Conservation (phyloP, 92 coral and sea anemone genomes). For the Heteractis magnifica region DNA sequence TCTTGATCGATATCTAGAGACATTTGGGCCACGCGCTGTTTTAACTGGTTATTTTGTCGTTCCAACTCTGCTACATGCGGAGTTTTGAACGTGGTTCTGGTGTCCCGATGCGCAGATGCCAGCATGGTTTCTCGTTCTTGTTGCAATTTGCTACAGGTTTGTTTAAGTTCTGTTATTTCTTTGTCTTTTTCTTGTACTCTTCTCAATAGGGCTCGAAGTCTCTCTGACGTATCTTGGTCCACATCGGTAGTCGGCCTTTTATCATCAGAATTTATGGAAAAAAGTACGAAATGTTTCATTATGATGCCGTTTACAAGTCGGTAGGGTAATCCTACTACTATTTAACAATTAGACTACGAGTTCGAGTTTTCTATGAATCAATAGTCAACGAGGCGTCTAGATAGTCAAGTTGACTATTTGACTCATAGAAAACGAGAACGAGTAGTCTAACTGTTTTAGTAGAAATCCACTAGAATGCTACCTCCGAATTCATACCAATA, state of each 20-base stretch:
- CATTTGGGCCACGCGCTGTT: constrained; percentile 62
- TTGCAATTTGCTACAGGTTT: constrained; percentile 76
- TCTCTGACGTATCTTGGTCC: neutral
- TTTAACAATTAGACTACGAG: no score
- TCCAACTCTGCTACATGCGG: constrained; percentile 50
- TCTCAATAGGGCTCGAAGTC: constrained; percentile 41
- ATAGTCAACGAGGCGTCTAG: no score
- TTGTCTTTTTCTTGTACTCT: constrained; percentile 67
- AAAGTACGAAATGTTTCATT: neutral
- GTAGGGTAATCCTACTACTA: neutral
- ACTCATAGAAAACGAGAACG: no score
- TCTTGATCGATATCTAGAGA: constrained; percentile 88
- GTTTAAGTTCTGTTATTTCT: constrained; percentile 59
- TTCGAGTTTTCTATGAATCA: no score
- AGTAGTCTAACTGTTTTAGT: no score
- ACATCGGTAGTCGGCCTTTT: neutral
- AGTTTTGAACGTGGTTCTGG: constrained; percentile 36
- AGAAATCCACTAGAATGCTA: no score
- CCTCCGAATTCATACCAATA: no score
- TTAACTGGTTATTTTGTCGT: constrained; percentile 65
- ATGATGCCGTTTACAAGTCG: neutral
- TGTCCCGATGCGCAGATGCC: constrained; percentile 51
- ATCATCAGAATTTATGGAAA: constrained; percentile 2
- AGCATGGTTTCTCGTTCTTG: constrained; percentile 83
- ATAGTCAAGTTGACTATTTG: no score